A percentile compares a stretch with the other conserved stretches of the same genome.
These are phyloP conservation scores for Pachliopta kotzebuea DNA, from an alignment of 2,888 invertebrate species.

Conservation along the genomic window DNA sequence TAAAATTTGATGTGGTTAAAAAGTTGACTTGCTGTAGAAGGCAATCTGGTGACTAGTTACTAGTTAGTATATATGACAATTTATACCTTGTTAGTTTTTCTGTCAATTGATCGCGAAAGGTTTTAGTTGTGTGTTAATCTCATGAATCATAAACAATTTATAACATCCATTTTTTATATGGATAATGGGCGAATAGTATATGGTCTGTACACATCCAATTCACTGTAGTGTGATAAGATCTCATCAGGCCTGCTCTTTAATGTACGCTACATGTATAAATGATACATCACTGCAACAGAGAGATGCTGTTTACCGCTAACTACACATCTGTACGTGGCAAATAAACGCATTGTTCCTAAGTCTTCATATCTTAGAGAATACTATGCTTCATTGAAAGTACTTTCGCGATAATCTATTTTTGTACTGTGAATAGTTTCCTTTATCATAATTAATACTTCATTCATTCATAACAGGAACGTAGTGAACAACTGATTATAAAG, in stretches of 20 bases:
- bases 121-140: too few relatives aligned
- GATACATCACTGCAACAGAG: background rate
- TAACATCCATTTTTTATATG: too few relatives aligned
- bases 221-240: background rate
- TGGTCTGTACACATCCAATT: background rate
- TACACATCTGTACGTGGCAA: background rate
- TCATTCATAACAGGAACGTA: background rate
- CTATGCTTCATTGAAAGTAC: constrained; percentile 11
- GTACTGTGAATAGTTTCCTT: background rate
- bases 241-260: background rate
- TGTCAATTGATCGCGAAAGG: too few relatives aligned
- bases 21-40: too few relatives aligned
- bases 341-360: constrained; percentile 14
- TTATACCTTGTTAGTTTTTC: too few relatives aligned
- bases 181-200: too few relatives aligned
- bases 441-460: constrained; percentile 3
- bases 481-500: background rate
- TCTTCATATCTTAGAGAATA: constrained; percentile 12
- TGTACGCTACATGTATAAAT: background rate
- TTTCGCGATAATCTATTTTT: constrained; percentile 16
- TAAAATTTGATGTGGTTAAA: too few relatives aligned
- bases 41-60: too few relatives aligned
- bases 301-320: constrained; percentile 6
- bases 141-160: too few relatives aligned
- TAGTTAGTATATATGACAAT: too few relatives aligned